Percentiles rank a stretch among this genome's conserved stretches.
phyloP scores from a whole-genome alignment of 2,113 vertebrate species.

The Coptodon rendalli region DNA sequence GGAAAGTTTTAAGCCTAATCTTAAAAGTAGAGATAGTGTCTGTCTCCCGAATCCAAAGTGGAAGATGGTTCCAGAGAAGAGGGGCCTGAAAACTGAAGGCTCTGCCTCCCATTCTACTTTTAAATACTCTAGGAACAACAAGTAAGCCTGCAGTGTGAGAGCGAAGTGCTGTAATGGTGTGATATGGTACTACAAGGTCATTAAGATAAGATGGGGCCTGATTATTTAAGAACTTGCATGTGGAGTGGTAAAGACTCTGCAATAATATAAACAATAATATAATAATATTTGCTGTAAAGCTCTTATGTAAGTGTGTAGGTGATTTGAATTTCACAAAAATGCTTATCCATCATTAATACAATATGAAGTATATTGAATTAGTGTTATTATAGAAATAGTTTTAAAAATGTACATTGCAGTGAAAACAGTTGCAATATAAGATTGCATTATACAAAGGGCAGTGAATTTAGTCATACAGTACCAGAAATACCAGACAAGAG shows the following conservation, averaged over 20 bases:
- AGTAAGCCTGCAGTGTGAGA: accelerated
- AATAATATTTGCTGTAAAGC: background rate
- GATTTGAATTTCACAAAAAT: background rate
- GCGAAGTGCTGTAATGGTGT: background rate
- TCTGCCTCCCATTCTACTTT: background rate
- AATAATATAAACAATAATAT: background rate
- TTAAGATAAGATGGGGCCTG: background rate
- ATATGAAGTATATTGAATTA: background rate
- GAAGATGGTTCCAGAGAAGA: background rate
- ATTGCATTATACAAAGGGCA: background rate
- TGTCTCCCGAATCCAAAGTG: accelerated
- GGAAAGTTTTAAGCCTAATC: accelerated
- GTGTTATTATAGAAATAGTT: background rate
- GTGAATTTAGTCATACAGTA: background rate
- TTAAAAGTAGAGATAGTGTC: background rate
- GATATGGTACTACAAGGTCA: background rate
- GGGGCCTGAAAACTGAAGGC: background rate
- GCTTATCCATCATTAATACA: background rate
- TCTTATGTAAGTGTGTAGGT: background rate
- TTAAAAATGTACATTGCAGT: background rate
- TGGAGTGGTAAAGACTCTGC: background rate
- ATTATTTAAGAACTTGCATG: background rate
- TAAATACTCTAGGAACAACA: background rate
- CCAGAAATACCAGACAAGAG: background rate
- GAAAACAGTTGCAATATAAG: background rate